phyloP scores from a whole-genome alignment of 2,113 vertebrate species.

The Hippopotamus amphibius region DNA sequence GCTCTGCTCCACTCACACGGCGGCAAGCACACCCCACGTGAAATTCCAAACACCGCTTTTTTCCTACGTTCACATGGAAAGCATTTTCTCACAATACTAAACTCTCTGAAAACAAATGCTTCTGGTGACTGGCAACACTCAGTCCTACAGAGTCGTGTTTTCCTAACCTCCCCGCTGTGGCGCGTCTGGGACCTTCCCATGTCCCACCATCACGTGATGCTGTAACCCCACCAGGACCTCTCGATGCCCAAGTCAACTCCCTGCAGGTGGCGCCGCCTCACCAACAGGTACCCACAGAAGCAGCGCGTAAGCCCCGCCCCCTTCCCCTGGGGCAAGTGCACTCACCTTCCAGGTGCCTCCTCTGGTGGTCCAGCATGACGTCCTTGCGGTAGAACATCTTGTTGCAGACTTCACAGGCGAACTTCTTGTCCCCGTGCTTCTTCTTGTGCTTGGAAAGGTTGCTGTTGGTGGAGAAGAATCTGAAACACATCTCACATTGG shows the following conservation, averaged over 20 bases:
- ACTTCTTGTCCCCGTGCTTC: constrained; percentile 99
- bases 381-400: constrained; percentile 99
- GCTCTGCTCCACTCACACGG: accelerated
- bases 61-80: accelerated
- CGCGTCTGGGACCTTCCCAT: accelerated
- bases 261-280: background rate
- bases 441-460: constrained; percentile 99
- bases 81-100: background rate
- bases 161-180: accelerated
- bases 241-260: accelerated
- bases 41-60: accelerated
- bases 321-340: accelerated
- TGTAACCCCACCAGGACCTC: accelerated
- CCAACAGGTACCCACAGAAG: too few species aligned
- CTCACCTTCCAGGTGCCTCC: constrained; percentile 95
- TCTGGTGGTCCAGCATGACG: constrained; percentile 98
- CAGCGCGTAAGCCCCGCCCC: accelerated
- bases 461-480: constrained; percentile 99
- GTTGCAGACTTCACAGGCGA: constrained; percentile 96
- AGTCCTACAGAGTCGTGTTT: too few species aligned
- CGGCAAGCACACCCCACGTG: accelerated
- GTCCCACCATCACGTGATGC: accelerated
- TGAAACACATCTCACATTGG: constrained; percentile 99
- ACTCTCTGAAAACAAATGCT: background rate
- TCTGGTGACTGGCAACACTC: accelerated